A percentile compares a stretch with the other conserved stretches of the same genome.
Conservation (phyloP, 2,888 invertebrate species). For the Mylabris sibirica region DNA sequence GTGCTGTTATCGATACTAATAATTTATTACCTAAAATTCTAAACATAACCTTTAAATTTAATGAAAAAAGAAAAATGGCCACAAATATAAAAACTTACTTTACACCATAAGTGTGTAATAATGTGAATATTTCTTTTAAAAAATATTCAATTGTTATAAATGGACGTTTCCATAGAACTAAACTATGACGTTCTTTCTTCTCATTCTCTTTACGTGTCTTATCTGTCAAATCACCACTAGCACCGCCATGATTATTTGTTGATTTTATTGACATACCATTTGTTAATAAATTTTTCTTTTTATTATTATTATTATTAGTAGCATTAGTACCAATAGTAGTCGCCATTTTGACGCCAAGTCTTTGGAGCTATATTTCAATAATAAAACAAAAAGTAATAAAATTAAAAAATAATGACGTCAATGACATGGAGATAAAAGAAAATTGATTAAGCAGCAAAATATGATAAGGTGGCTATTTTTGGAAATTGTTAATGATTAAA, state of each 20-base stretch:
- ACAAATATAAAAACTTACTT: slow-evolving; percentile 59
- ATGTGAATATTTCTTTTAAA: slow-evolving; percentile 73
- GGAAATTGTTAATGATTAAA: too few relatives aligned
- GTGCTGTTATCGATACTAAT: slow-evolving; percentile 63
- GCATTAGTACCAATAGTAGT: slow-evolving; percentile 48
- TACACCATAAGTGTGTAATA: slow-evolving; percentile 67
- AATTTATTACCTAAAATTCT: slow-evolving; percentile 71
- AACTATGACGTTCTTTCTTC: slow-evolving; percentile 67
- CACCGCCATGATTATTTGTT: slow-evolving; percentile 24
- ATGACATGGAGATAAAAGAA: neutral
- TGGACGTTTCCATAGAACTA: slow-evolving; percentile 85
- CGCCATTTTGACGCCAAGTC: slow-evolving; percentile 72
- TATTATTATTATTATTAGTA: slow-evolving; percentile 30
- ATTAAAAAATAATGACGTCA: slow-evolving; percentile 3
- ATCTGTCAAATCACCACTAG: slow-evolving; percentile 37
- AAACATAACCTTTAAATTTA: slow-evolving; percentile 27
- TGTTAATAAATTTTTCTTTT: slow-evolving; percentile 46
- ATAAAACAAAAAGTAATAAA: slow-evolving; percentile 35
- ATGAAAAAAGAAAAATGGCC: neutral
- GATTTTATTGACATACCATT: slow-evolving; percentile 42
- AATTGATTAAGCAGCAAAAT: slow-evolving; percentile 16
- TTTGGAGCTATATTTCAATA: slow-evolving; percentile 68
- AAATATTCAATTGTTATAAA: slow-evolving; percentile 82
- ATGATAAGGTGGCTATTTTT: neutral
- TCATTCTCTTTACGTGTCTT: slow-evolving; percentile 59